A percentile compares a stretch with the other conserved stretches of the same genome.
Conservation (phyloP, 2,797 vertebrate species). For the Rhinogobio ventralis region DNA sequence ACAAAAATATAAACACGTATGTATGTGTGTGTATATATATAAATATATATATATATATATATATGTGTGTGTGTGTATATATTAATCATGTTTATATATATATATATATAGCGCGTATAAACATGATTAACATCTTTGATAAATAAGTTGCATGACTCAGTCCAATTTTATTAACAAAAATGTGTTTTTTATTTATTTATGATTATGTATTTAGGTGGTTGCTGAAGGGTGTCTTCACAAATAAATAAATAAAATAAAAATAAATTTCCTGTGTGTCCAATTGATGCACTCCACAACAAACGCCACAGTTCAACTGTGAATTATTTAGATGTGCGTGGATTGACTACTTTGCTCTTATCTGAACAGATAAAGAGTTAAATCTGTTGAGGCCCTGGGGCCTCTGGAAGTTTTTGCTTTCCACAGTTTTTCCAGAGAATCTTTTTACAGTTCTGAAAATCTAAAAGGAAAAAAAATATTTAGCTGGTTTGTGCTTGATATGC, state of each 20-base stretch:
- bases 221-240: neutral
- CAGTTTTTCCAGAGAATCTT: neutral
- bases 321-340: neutral
- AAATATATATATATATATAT: too few relatives aligned
- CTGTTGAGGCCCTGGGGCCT: neutral
- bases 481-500: conserved; percentile 35
- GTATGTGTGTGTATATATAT: too few relatives aligned
- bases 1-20: too few relatives aligned
- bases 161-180: neutral
- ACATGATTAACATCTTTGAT: too few relatives aligned
- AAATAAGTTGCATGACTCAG: neutral
- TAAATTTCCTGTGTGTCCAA: neutral
- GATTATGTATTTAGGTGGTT: neutral
- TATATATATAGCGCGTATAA: too few relatives aligned
- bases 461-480: conserved; percentile 15
- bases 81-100: too few relatives aligned
- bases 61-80: too few relatives aligned
- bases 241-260: neutral
- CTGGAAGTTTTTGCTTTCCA: neutral
- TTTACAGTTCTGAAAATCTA: conserved; percentile 9
- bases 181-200: neutral
- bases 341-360: neutral
- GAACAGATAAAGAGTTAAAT: neutral
- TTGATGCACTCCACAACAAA: neutral
- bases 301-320: neutral